Evolutionary conservation across 1,140 invertebrate genomes (phyloP).

Genomic region (Notospermus geniculatus): DNA sequence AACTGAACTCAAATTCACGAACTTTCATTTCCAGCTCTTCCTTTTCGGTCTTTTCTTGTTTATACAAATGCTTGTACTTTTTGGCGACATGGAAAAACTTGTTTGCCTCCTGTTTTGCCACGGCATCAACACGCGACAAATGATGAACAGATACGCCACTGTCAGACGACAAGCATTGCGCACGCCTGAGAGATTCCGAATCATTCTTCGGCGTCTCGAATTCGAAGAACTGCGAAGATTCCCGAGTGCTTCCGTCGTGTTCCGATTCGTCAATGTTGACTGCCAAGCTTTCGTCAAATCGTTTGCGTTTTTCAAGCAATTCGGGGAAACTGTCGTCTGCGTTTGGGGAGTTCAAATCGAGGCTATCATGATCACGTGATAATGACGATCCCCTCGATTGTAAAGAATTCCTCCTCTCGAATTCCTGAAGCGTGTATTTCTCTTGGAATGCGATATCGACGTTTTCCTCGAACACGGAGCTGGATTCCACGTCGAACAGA

Average conservation of each 20-base stretch:
- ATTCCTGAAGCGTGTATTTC: too few relatives aligned
- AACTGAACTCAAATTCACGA: neutral
- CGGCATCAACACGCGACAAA: neutral
- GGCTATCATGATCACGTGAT: neutral
- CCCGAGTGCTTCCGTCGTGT: neutral
- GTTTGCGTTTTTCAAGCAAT: neutral
- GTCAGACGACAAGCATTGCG: neutral
- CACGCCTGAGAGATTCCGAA: neutral
- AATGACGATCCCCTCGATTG: too few relatives aligned
- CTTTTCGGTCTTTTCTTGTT: conserved; percentile 5
- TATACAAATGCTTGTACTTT: neutral
- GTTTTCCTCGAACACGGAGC: too few relatives aligned
- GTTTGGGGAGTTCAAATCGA: neutral
- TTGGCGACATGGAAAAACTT: neutral
- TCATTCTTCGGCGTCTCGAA: neutral
- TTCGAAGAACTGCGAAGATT: neutral
- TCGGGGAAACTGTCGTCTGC: neutral
- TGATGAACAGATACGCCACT: conserved; percentile 1
- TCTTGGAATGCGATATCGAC: too few relatives aligned
- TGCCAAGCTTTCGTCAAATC: neutral
- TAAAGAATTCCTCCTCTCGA: too few relatives aligned
- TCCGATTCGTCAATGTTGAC: conserved; percentile 6
- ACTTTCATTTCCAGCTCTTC: conserved; percentile 2
- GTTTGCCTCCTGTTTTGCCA: neutral
- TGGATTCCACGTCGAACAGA: too few relatives aligned